Percentiles rank a stretch among this genome's conserved stretches.
Conservation (phyloP, 2,113 vertebrate genomes). For the Tragelaphus strepsiceros region DNA sequence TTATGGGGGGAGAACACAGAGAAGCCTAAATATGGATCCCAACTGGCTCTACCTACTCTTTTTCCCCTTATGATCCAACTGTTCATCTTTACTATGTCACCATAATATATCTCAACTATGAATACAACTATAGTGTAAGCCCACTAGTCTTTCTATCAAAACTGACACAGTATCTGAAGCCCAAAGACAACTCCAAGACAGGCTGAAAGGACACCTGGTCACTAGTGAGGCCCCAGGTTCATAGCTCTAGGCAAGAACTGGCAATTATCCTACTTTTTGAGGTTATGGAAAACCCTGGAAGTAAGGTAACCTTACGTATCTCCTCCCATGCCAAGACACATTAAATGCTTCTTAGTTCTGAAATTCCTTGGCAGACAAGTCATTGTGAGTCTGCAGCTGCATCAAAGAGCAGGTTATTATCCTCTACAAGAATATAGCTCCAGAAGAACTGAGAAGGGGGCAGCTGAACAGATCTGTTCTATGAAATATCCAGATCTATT, state of each 20-base stretch:
- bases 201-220: background rate
- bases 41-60: background rate
- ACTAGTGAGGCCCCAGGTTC: background rate
- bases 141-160: background rate
- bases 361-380: background rate
- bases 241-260: background rate
- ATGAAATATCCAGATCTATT: background rate
- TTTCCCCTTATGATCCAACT: background rate
- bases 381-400: background rate
- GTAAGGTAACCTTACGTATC: background rate
- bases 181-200: background rate
- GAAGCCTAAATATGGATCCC: background rate
- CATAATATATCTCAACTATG: background rate
- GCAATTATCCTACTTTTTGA: background rate
- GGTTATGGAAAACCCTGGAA: background rate
- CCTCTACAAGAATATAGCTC: background rate
- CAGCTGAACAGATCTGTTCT: background rate
- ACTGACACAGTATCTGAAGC: background rate
- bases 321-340: background rate
- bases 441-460: background rate
- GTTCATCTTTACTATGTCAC: background rate
- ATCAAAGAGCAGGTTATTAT: background rate
- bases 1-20: background rate
- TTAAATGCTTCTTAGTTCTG: background rate
- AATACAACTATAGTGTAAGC: background rate